Evolutionary conservation across 2,888 invertebrate genomes (phyloP).

Genomic region (Heliconius aoede): DNA sequence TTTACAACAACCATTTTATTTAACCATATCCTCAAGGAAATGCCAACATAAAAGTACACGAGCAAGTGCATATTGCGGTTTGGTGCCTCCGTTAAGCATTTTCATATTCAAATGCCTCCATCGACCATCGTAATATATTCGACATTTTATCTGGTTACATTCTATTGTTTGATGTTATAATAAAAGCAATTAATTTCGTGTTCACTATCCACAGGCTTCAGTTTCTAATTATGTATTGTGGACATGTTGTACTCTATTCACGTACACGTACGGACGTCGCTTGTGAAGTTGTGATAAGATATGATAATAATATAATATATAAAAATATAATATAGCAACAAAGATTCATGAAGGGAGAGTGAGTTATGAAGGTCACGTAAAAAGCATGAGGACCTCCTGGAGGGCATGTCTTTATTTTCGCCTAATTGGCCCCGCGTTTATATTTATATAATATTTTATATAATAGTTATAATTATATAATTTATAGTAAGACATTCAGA

Average conservation of each 20-base stretch:
- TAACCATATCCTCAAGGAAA: conserved; percentile 39
- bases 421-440: no score
- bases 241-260: not conserved
- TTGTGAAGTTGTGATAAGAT: no score
- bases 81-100: conserved; percentile 26
- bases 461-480: no score
- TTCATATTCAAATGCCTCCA: conserved; percentile 37
- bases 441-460: no score
- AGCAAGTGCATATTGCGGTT: conserved; percentile 34
- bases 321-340: no score
- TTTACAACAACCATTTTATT: conserved; percentile 25
- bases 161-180: conserved; percentile 25
- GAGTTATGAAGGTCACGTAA: no score
- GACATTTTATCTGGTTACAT: not conserved
- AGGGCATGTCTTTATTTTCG: no score
- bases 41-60: conserved; percentile 34
- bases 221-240: conserved; percentile 27
- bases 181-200: conserved; percentile 36
- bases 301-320: no score
- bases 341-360: no score
- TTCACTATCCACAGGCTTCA: not conserved
- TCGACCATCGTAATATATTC: conserved; percentile 33
- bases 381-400: no score
- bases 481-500: no score
- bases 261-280: not conserved